These are phyloP conservation scores for Falco concolor DNA, from an alignment of 2,797 vertebrate genomes.

Conservation along the genomic window DNA sequence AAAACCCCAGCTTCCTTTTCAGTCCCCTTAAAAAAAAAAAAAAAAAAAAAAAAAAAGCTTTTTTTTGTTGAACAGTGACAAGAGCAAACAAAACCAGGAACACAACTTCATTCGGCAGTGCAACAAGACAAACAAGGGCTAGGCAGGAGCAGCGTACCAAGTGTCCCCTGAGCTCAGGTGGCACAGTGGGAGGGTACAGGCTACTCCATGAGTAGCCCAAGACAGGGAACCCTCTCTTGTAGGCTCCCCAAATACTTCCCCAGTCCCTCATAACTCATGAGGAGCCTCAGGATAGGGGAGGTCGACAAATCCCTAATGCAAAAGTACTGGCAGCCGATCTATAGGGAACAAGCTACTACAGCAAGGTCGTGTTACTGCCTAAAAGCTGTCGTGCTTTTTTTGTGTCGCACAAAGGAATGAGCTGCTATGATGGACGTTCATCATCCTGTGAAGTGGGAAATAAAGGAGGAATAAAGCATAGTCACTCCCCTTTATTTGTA, in stretches of 20 bases:
- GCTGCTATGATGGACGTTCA: no score
- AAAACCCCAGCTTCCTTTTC: not conserved
- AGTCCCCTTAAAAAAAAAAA: not conserved
- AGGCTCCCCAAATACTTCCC: not conserved
- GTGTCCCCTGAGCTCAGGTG: not conserved
- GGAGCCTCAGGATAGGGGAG: not conserved
- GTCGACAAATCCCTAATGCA: not conserved
- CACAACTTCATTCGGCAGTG: fast-evolving
- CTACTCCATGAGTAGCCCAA: not conserved
- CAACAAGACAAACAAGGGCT: not conserved
- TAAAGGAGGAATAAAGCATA: not conserved
- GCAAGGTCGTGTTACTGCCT: not conserved
- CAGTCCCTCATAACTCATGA: not conserved
- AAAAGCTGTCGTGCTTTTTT: not conserved
- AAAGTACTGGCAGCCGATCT: no score
- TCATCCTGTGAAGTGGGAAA: not conserved
- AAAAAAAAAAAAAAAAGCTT: no score
- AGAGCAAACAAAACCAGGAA: not conserved
- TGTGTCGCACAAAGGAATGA: not conserved
- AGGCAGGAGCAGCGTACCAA: not conserved
- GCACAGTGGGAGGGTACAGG: not conserved
- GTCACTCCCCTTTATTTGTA: not conserved
- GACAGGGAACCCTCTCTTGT: not conserved
- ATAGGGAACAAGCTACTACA: no score
- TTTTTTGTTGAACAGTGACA: not conserved